A percentile compares a stretch with the other conserved stretches of the same genome.
phyloP scores from a whole-genome alignment of 2,888 invertebrate genomes.

The Troides oblongomaculatus region DNA sequence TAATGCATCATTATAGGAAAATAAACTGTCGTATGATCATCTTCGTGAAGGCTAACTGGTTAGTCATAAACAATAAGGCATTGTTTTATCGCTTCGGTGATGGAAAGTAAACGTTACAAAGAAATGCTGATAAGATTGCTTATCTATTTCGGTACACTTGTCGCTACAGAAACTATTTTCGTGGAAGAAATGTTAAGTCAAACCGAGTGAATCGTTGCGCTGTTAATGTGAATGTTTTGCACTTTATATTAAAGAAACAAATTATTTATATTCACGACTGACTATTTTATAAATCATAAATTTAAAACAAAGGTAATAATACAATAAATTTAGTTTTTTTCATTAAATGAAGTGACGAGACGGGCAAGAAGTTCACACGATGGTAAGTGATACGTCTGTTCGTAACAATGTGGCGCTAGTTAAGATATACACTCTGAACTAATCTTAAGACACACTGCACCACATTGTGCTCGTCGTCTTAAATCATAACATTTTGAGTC shows the following conservation, averaged over 20 bases:
- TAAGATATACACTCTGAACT: no score
- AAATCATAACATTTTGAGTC: no score
- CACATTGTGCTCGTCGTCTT: no score
- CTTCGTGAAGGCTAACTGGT: slow-evolving; percentile 6
- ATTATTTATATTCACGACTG: not conserved
- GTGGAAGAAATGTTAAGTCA: not conserved
- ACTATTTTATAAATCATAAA: not conserved
- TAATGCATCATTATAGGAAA: not conserved
- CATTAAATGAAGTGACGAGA: no score
- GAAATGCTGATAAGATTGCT: slow-evolving; percentile 57
- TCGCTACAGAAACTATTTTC: slow-evolving; percentile 34
- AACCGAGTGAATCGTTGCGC: not conserved
- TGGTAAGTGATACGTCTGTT: no score
- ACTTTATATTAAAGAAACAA: not conserved
- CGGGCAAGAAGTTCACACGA: no score
- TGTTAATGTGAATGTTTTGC: not conserved
- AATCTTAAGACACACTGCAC: no score
- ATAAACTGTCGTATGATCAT: not conserved
- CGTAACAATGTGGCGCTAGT: no score
- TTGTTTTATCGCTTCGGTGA: slow-evolving; percentile 50
- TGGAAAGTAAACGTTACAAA: slow-evolving; percentile 54
- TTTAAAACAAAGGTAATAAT: not conserved
- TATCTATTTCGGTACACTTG: slow-evolving; percentile 44
- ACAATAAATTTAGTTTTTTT: no score
- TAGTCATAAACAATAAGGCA: slow-evolving; percentile 54